These are phyloP conservation scores for Virgularia gustaviana DNA, from an alignment of 92 coral and sea anemone species.

Conservation along the genomic window DNA sequence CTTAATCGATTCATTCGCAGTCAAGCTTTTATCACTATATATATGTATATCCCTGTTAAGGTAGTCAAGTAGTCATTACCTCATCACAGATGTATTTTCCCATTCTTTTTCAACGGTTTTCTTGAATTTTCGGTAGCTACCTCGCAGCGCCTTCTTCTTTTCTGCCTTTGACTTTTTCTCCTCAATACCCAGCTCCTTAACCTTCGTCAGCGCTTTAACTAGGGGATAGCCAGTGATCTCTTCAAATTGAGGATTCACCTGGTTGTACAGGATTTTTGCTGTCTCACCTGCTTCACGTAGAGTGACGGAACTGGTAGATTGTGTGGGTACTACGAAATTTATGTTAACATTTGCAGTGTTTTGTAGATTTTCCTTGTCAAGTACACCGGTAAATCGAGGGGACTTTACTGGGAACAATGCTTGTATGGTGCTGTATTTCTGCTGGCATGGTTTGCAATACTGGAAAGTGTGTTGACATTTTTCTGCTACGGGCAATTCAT, in stretches of 20 bases:
- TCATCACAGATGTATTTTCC: conserved; percentile 6
- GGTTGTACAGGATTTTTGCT: conserved; percentile 15
- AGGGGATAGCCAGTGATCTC: neutral
- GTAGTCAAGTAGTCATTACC: neutral
- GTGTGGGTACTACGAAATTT: neutral
- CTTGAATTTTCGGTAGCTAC: neutral
- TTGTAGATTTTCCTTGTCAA: neutral
- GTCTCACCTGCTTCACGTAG: neutral
- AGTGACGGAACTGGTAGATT: neutral
- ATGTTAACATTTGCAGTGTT: neutral
- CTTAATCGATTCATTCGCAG: too few species aligned
- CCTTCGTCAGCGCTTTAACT: conserved; percentile 11
- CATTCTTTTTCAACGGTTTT: conserved; percentile 6
- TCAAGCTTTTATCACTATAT: too few species aligned
- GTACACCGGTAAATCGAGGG: neutral
- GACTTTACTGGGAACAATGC: conserved; percentile 8
- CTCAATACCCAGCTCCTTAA: conserved; percentile 18
- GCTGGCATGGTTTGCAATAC: neutral
- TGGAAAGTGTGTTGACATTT: neutral
- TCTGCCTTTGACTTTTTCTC: conserved; percentile 2
- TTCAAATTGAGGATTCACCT: conserved; percentile 9
- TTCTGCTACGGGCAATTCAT: neutral
- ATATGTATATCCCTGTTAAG: too few species aligned
- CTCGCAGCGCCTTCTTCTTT: conserved; percentile 19
- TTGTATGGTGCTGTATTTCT: neutral